A percentile compares a stretch with the other conserved stretches of the same genome.
Conservation (phyloP, 2,888 invertebrate species). For the Phaedon cochleariae region DNA sequence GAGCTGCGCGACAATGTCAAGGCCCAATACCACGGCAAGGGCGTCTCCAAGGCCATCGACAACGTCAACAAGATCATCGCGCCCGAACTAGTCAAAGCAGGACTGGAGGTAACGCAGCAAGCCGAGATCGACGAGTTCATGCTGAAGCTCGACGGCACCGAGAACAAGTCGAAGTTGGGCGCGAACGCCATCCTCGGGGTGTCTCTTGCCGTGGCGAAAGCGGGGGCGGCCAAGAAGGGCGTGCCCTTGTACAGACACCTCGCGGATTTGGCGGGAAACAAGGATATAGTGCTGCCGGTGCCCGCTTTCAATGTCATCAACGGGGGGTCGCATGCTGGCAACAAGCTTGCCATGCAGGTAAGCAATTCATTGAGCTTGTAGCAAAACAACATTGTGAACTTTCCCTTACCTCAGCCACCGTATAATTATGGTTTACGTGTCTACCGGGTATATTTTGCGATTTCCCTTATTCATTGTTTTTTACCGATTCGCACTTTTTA, state of each 20-base stretch:
- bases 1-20: constrained; percentile 95
- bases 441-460: no score
- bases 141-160: constrained; percentile 92
- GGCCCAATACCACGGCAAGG: constrained; percentile 92
- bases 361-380: no score
- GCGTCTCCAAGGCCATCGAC: constrained; percentile 90
- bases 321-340: constrained; percentile 98
- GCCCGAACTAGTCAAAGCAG: constrained; percentile 80
- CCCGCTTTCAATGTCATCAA: constrained; percentile 99
- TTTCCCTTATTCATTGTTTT: no score
- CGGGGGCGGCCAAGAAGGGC: constrained; percentile 95
- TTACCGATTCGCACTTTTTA: no score
- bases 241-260: constrained; percentile 90
- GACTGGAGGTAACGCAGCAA: constrained; percentile 90
- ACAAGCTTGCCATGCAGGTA: constrained; percentile 92
- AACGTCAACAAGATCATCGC: constrained; percentile 87
- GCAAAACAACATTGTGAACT: no score
- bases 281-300: constrained; percentile 90
- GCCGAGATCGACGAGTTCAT: constrained; percentile 87
- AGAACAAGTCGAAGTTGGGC: constrained; percentile 95
- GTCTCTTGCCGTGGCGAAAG: constrained; percentile 95
- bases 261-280: constrained; percentile 94
- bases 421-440: no score
- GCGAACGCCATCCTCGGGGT: constrained; percentile 98
- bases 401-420: no score